Evolutionary conservation across 2,888 invertebrate species (phyloP), one percentile per base, ranked within the genome.

Genomic region (Ophraella communa): DNA sequence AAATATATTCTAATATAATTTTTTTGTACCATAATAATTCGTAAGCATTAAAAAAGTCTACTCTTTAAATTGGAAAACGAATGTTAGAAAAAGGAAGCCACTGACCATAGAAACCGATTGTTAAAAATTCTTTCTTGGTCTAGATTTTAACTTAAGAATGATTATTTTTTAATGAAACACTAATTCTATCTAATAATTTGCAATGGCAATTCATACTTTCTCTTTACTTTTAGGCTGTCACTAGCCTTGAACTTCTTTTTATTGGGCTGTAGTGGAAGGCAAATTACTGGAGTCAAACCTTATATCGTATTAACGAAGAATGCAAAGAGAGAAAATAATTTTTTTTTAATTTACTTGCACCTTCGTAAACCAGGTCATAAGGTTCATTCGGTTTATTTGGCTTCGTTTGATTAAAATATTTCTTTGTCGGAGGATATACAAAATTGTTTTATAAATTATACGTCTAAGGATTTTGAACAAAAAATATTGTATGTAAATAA

Each of bases 221-320:
- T 45, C 45, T 45, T 45, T 45, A 45, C 21, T 45, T 45, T 45
- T 45, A 21, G 45, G 45, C 39, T 39, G 17, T 8, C 39, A 39
- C 17, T 39, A 17, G 39, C 39, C 39, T 39, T 39, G 39, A 39
- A 39, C 39, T 39, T 39, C 39, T 17, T 17, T 39, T 39, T 39
- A 7, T 39, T 39, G 17, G 39, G 39, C 39, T 39, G 17, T 14
- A 39, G 17, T 14, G 4, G 39, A 39, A 39, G 39, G 8, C n/a
- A 39, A 17, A 39, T 39, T 39, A 39, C 39, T 39, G 7, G 14
- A 17, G 39, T 39, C 14, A 39, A 39, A 39, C 3, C 39, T 4
- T 14, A 14, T 14, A 14, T n/a, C 17, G 7, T 17, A 39, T 39
- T 39, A 39, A 39, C 17, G 14, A 39, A 14, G 39, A 39, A 39